Conservation (phyloP, 37 sponge, comb jelly and placozoan species). For the Spongia lamella region DNA sequence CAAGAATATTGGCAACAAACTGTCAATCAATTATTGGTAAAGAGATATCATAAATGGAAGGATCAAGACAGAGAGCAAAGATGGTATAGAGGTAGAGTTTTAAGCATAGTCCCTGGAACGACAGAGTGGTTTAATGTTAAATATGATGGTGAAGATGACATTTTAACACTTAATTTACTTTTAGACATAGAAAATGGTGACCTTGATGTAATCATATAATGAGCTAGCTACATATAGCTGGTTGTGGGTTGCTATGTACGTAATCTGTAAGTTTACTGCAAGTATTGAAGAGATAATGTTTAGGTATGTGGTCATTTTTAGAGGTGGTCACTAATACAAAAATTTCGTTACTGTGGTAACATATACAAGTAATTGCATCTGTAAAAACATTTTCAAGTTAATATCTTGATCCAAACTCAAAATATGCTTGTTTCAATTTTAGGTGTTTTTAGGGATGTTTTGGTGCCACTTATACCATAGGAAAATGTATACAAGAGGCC, state of each 20-base stretch:
- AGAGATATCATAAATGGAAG: conserved; percentile 7
- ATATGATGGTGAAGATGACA: conserved; percentile 24
- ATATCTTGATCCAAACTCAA: neutral
- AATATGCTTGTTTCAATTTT: neutral
- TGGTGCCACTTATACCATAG: neutral
- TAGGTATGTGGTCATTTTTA: no score
- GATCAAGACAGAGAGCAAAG: neutral
- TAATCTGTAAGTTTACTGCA: no score
- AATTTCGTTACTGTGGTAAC: no score
- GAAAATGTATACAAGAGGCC: neutral
- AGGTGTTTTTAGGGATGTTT: neutral
- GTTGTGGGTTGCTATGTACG: no score
- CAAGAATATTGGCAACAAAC: no score
- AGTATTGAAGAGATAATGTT: no score
- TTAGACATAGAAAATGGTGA: conserved; percentile 10
- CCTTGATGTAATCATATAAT: conserved; percentile 4
- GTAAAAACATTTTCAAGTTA: neutral
- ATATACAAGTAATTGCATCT: no score
- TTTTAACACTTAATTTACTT: conserved; percentile 11
- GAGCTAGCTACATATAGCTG: no score
- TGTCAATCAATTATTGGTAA: no score
- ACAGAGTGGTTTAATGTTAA: conserved; percentile 32
- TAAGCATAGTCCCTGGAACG: conserved; percentile 17
- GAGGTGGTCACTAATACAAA: no score
- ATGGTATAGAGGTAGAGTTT: conserved; percentile 6